Evolutionary conservation across 2,888 invertebrate species (phyloP), one percentile per base, ranked within the genome.

Genomic region (Eucriotettix oculatus): DNA sequence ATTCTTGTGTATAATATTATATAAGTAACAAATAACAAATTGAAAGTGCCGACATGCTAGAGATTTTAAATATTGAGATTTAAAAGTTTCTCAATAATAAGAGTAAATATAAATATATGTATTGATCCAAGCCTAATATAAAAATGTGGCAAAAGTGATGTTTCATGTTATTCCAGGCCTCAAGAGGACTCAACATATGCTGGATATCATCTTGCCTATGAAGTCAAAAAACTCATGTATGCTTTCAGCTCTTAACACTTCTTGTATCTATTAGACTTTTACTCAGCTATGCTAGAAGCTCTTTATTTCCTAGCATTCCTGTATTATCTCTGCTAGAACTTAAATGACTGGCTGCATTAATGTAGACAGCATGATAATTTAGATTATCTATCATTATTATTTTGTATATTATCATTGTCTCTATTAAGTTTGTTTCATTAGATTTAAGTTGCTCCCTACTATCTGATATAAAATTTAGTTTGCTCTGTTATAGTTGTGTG

Each of bases 161-260:
- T 61, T 64, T 68, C 68, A 72, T 85, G 78, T 82, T 76, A 79
- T 90, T 89, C 82, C 89, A 92, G 90, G 90, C 75, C 75, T 69
- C 88, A 81, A 78, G 86, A 91, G 83, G 90, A 91, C 82, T 86
- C 87, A 78, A 87, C 89, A 83, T 93, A 92, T 84, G 90, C 92
- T 83, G 93, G 93, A 84, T 93, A 93, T 84, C 94, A 95, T 84
- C 91, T 96, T 81, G 94, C 95, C 85, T 96, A 96, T 86, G 95
- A 96, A 92, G 95, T 96, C 85, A 95, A 96, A 90, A 96, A 96
- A 85, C 91, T 96, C 86, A 95, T 96, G 96, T 96, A 94, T 86
- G 90, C 83, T 78, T 64, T 62, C 61, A 71, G 74, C 79, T 76
- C 61, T 61, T 58, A 60, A 62, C 52, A 61, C 56, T 59, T 62